phyloP scores from a whole-genome alignment of 2,113 vertebrate species.

The Nibea albiflora region DNA sequence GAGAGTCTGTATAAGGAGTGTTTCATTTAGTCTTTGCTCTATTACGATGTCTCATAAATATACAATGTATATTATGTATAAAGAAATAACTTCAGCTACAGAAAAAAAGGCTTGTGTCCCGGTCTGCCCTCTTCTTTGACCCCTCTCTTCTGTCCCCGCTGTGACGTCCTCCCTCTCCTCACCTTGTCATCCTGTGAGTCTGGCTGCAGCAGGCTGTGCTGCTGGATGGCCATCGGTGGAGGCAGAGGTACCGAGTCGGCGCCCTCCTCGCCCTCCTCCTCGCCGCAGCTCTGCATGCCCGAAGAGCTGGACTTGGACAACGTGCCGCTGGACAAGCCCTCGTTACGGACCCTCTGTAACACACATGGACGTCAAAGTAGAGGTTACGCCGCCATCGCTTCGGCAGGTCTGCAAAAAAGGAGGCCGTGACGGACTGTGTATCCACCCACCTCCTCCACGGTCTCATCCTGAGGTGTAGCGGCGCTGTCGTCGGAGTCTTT shows the following conservation, averaged over 20 bases:
- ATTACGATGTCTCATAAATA: neutral
- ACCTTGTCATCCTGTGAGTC: slow-evolving; percentile 99
- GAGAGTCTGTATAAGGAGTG: slow-evolving; percentile 7
- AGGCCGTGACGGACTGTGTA: neutral
- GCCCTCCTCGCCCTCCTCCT: slow-evolving; percentile 98
- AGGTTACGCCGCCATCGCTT: neutral
- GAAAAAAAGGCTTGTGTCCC: slow-evolving; percentile 5
- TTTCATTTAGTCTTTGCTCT: neutral
- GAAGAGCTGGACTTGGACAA: slow-evolving; percentile 98
- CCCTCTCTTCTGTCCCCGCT: neutral
- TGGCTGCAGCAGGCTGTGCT: slow-evolving; percentile 97
- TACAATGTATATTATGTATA: no score
- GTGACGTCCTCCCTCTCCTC: slow-evolving; percentile 39
- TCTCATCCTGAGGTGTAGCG: slow-evolving; percentile 97
- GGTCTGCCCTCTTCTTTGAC: neutral
- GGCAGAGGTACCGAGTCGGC: slow-evolving; percentile 94
- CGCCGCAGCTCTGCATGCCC: slow-evolving; percentile 99
- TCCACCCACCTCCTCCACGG: slow-evolving; percentile 91
- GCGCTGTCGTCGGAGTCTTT: slow-evolving; percentile 98
- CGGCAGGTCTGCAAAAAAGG: neutral
- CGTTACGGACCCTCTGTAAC: slow-evolving; percentile 93
- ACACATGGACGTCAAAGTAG: neutral
- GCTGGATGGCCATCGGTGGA: slow-evolving; percentile 99
- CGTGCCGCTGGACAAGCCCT: slow-evolving; percentile 96
- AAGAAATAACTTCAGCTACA: neutral